Conservation (phyloP, 2,797 vertebrate genomes). For the Rhadinocentrus ornatus region DNA sequence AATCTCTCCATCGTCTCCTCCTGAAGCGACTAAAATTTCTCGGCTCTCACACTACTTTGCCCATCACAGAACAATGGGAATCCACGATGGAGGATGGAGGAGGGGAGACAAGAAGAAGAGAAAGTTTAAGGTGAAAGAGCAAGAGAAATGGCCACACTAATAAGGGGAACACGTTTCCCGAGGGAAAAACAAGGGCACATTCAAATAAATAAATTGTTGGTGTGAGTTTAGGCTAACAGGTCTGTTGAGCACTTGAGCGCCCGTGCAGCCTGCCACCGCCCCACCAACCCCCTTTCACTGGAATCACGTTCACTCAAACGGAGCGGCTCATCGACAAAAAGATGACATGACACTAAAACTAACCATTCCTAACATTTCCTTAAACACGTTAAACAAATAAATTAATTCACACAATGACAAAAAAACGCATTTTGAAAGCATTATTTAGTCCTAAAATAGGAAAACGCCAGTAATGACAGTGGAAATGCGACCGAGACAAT, state of each 20-base stretch:
- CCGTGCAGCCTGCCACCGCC: slow-evolving; percentile 77
- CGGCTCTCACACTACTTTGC: slow-evolving; percentile 54
- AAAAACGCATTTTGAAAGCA: fast-evolving
- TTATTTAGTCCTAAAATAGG: background rate
- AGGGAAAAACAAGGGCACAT: background rate
- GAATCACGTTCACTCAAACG: slow-evolving; percentile 10
- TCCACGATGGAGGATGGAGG: slow-evolving; percentile 65
- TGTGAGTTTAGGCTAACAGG: background rate
- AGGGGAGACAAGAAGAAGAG: slow-evolving; percentile 23
- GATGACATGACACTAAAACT: slow-evolving; percentile 19
- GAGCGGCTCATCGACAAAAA: slow-evolving; percentile 13
- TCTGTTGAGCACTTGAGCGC: slow-evolving; percentile 48
- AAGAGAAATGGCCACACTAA: slow-evolving; percentile 19
- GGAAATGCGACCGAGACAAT: background rate
- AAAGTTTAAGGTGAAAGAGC: slow-evolving; percentile 52
- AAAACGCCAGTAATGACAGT: background rate
- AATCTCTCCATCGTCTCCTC: slow-evolving; percentile 8
- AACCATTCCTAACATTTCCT: background rate
- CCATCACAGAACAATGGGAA: slow-evolving; percentile 83
- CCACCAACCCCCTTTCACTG: slow-evolving; percentile 55
- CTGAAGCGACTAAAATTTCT: slow-evolving; percentile 49
- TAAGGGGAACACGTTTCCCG: background rate
- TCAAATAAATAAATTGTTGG: background rate
- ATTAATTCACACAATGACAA: slow-evolving; percentile 8
- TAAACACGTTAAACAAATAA: background rate